Base-by-base conservation (phyloP, 2,113 vertebrate genomes). In the Illadopsis cleaveri region DNA sequence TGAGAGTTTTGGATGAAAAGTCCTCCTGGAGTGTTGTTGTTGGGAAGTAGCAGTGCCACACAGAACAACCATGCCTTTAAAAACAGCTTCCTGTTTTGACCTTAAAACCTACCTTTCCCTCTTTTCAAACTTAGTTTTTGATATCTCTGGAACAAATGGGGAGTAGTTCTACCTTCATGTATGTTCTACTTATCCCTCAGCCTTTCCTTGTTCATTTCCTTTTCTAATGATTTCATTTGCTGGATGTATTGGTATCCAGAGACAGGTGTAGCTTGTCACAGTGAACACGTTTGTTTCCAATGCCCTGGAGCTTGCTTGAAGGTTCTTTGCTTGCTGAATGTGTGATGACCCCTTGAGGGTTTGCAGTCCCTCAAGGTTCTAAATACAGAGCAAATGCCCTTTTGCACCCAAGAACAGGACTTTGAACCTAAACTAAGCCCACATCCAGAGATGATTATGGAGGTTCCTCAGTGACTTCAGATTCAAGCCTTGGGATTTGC, bases 241-340 rank as follows among this genome's bases (percentile, higher is more conserved):
- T 37, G 47, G 62, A 27, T 19, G 7, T 70, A 23, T 62, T 4
- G 2, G 79, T 86, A 75, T 37, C 86, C 60, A 72, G 80, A 93
- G 82, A 50, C 48, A 84, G 80, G 15, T 21, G 0, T 9, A 68
- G 76, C 76, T 83, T 60, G 60, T 92, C 68, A 61, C 56, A 51
- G 27, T 75, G 85, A 86, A 83, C 66, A 48, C 40, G 44, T 89
- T 95, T 94, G 86, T 78, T 94, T 81, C 71, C 0, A 10, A 57
- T 86, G 72, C 65, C 88, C 86, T 84, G 90, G 82, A 94, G 80
- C 72, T 93, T 90, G 38, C 71, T 89, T 60, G 47, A 53, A 96
- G 76, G 82, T 90, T 77, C 82, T 89, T 90, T 21, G 11, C 51
- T 70, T 89, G 48, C 82, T 84, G 69, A 68, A 54, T 57, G 10